Base-by-base conservation (phyloP, 1,140 invertebrate genomes). In the Maconellicoccus hirsutus region DNA sequence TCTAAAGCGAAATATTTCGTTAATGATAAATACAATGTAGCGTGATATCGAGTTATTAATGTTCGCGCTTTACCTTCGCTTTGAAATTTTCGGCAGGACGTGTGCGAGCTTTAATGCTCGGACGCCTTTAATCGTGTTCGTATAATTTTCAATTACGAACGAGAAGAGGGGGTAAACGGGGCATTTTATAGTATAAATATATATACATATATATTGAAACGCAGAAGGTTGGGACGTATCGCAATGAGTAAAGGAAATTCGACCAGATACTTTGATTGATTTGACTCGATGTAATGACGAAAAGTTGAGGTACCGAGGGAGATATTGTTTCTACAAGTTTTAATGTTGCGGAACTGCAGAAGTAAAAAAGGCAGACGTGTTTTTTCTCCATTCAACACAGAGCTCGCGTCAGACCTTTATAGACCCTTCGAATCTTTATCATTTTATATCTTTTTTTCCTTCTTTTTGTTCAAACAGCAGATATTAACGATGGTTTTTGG, bases 11-110 rank as follows among this genome's bases (percentile, higher is more conserved):
- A 52, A 52, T 52, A 52, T 52, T n/a, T 52, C 42, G 42, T 52
- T 52, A 52, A 52, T 52, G 42, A 52, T 52, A 52, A 52, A 52
- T 52, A 52, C 42, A 52, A 52, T 52, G 12, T 52, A 52, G 42
- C 42, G 42, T 52, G 42, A 52, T 52, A 19, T 52, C 42, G 42
- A 52, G 42, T 52, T 52, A 52, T 52, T 52, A 52, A 52, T 52
- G 42, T 52, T 52, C 16, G 42, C 42, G 42, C 42, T 52, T 52
- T 52, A n/a, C n/a, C n/a, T n/a, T n/a, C n/a, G n/a, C n/a, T n/a
- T n/a, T n/a, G n/a, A n/a, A n/a, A n/a, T 52, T 8, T 52, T 8
- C 42, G 16, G 42, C 42, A 16, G 12, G 29, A 33, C 42, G 12
- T 52, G 3, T 19, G 42, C n/a, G n/a, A 6, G 42, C 16, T 52